These are phyloP conservation scores for Discoglossus pictus DNA, from an alignment of 2,797 vertebrate species.

Conservation along the genomic window DNA sequence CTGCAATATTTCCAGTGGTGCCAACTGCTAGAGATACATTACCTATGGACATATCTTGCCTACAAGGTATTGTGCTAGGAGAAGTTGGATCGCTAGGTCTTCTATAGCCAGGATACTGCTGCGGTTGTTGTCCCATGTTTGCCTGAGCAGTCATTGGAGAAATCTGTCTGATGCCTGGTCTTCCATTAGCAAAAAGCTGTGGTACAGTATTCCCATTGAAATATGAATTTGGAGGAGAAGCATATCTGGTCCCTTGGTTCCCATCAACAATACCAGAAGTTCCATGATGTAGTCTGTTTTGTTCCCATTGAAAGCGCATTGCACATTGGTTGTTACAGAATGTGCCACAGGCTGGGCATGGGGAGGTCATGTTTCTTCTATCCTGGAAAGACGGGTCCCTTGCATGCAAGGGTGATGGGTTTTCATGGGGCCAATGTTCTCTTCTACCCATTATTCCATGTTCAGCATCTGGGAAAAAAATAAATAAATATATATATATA, in stretches of 20 bases:
- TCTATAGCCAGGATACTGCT: conserved; percentile 23
- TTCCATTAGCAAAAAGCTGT: conserved; percentile 3
- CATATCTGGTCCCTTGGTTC: conserved; percentile 4
- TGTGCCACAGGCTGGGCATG: conserved; percentile 19
- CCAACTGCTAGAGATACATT: background rate
- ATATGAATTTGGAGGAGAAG: conserved; percentile 34
- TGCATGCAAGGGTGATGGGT: background rate
- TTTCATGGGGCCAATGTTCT: conserved; percentile 1
- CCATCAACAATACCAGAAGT: background rate
- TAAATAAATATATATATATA: too few species aligned
- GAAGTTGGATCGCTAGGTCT: conserved; percentile 14
- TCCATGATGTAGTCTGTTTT: conserved; percentile 24
- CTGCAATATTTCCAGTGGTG: background rate
- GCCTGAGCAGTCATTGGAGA: conserved; percentile 18
- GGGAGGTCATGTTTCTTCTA: background rate
- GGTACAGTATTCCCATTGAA: background rate
- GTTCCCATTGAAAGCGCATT: conserved; percentile 34
- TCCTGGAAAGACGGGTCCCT: conserved; percentile 12
- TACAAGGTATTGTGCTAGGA: conserved; percentile 5
- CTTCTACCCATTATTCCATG: background rate
- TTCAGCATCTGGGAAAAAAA: conserved; percentile 6
- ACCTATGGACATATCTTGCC: conserved; percentile 1
- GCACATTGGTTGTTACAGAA: conserved; percentile 39
- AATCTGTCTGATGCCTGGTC: conserved; percentile 14
- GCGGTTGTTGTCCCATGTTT: conserved; percentile 12